Conservation (phyloP, 2,797 vertebrate species). For the Microtus obscurus region DNA sequence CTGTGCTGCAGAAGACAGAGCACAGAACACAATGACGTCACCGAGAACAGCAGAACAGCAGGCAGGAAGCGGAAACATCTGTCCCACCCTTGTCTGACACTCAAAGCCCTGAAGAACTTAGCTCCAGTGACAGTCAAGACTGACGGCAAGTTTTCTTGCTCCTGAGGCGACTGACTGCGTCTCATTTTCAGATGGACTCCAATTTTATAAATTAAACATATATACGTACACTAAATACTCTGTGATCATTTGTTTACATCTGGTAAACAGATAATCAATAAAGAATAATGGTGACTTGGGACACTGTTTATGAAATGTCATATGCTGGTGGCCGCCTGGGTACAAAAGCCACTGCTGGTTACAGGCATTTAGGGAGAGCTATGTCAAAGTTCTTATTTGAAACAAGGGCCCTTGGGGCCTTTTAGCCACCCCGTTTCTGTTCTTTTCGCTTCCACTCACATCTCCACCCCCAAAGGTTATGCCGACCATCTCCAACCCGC, state of each 20-base stretch:
- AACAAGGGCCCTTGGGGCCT: not conserved
- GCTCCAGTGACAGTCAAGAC: not conserved
- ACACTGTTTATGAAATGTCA: not conserved
- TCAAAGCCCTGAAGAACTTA: not conserved
- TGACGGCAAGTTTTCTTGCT: slow-evolving; percentile 8
- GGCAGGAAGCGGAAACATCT: not conserved
- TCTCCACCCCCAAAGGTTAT: not conserved
- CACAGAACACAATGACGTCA: not conserved
- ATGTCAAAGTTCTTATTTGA: not conserved
- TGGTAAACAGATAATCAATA: not conserved
- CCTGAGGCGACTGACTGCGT: not conserved
- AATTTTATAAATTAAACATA: slow-evolving; percentile 16
- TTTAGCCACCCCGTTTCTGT: not conserved
- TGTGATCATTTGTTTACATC: not conserved
- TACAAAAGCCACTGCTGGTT: not conserved
- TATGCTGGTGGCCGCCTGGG: no score
- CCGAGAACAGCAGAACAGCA: not conserved
- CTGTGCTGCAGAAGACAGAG: not conserved
- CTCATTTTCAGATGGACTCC: slow-evolving; percentile 28
- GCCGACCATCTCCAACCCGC: no score
- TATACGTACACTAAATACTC: not conserved
- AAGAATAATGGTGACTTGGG: not conserved
- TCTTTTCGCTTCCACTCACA: not conserved
- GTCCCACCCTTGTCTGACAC: not conserved
- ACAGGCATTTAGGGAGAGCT: not conserved